Percentiles rank a stretch among this genome's conserved stretches.
These are phyloP conservation scores for Picus viridis DNA, from an alignment of 2,797 vertebrate species.

Conservation along the genomic window DNA sequence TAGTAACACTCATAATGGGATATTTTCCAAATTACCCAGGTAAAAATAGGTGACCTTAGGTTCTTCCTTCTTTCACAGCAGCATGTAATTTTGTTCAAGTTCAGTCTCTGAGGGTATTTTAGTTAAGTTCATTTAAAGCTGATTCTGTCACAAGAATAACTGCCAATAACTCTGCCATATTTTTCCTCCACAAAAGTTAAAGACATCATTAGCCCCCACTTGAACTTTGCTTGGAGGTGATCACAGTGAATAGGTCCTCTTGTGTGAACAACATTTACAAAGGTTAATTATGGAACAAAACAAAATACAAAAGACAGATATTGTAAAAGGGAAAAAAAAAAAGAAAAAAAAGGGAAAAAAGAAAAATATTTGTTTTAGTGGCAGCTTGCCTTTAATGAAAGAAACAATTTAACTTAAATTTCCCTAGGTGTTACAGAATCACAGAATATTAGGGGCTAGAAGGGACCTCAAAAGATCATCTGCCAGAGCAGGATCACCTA, in stretches of 20 bases:
- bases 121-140: constrained; percentile 16
- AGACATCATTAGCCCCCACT: constrained; percentile 24
- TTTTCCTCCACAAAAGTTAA: constrained; percentile 37
- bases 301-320: background rate
- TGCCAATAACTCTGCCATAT: background rate
- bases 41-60: background rate
- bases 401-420: background rate
- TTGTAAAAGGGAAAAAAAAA: background rate
- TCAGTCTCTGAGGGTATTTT: constrained; percentile 23
- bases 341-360: too few species aligned
- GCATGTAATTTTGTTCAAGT: background rate
- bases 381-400: background rate
- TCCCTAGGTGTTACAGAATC: background rate
- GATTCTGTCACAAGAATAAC: constrained; percentile 29
- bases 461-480: too few species aligned
- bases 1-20: background rate
- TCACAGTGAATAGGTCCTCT: background rate
- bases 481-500: too few species aligned
- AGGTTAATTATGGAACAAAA: background rate
- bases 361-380: background rate
- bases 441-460: too few species aligned
- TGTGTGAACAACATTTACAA: background rate
- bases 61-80: background rate
- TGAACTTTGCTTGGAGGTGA: constrained; percentile 27
- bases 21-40: background rate